Conservation (phyloP, 1,140 invertebrate species). For the Penaeus vannamei region DNA sequence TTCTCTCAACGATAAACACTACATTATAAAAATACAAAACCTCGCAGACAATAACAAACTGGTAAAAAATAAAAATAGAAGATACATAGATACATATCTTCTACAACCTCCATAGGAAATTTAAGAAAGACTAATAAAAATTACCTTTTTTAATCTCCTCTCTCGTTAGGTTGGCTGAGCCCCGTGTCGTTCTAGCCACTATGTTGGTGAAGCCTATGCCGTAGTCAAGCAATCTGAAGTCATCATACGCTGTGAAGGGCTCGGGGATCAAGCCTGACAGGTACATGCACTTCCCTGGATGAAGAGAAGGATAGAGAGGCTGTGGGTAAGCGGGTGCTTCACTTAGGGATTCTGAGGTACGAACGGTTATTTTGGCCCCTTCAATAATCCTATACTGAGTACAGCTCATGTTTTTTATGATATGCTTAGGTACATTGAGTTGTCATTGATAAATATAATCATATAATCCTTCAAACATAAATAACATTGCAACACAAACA, state of each 20-base stretch:
- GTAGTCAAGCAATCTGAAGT: constrained; percentile 91
- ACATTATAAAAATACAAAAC: too few species aligned
- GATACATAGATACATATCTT: not conserved
- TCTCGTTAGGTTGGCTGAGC: constrained; percentile 93
- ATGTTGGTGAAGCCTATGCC: constrained; percentile 99
- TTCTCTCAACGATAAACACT: too few species aligned
- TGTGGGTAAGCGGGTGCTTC: too few species aligned
- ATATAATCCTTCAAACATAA: too few species aligned
- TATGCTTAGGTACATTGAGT: too few species aligned
- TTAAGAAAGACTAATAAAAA: not conserved
- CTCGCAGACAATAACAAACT: too few species aligned
- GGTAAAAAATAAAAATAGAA: too few species aligned
- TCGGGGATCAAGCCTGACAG: constrained; percentile 93
- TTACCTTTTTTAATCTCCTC: constrained; percentile 95
- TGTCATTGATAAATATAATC: too few species aligned
- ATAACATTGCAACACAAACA: too few species aligned
- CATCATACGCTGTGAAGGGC: constrained; percentile 95
- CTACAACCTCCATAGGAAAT: not conserved
- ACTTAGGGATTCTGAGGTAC: not conserved
- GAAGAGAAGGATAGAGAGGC: not conserved
- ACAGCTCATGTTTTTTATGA: too few species aligned
- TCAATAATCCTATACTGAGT: too few species aligned
- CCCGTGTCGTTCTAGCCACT: constrained; percentile 93
- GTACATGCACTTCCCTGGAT: constrained; percentile 93
- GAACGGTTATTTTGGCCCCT: not conserved